A percentile compares a stretch with the other conserved stretches of the same genome.
These are phyloP conservation scores for Tenebrio molitor DNA, from an alignment of 1,140 invertebrate genomes.

Conservation along the genomic window DNA sequence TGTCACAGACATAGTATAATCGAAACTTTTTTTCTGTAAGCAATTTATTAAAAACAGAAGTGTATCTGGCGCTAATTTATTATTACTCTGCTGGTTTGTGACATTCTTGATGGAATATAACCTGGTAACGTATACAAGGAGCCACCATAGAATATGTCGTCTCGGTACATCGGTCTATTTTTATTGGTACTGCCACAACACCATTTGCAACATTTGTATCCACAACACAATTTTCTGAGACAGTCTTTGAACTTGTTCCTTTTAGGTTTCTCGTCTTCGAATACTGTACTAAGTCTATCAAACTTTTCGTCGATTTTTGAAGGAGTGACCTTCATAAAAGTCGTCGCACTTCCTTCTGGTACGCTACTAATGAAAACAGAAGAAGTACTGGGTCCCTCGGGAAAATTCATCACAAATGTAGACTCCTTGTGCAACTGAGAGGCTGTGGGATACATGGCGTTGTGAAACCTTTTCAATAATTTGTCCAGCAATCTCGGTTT, in stretches of 20 bases:
- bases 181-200: neutral
- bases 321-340: neutral
- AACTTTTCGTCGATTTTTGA: neutral
- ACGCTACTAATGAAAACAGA: conserved; percentile 1
- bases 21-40: conserved; percentile 3
- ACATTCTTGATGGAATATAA: conserved; percentile 68
- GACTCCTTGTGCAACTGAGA: conserved; percentile 6
- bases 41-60: neutral
- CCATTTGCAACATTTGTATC: neutral
- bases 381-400: neutral
- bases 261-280: neutral
- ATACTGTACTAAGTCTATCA: neutral
- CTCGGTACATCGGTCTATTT: conserved; percentile 82
- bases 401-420: conserved; percentile 1
- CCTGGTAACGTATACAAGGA: conserved; percentile 83
- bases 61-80: neutral
- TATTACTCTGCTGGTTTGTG: conserved; percentile 2
- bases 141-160: conserved; percentile 91
- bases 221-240: conserved; percentile 15
- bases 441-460: conserved; percentile 34
- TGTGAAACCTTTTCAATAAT: conserved; percentile 37
- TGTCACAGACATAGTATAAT: conserved; percentile 21
- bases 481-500: conserved; percentile 15
- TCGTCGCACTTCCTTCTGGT: neutral
- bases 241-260: conserved; percentile 9